Evolutionary conservation across 2,888 invertebrate species (phyloP), one percentile per base, ranked within the genome.

Genomic region (Buathra laborator): DNA sequence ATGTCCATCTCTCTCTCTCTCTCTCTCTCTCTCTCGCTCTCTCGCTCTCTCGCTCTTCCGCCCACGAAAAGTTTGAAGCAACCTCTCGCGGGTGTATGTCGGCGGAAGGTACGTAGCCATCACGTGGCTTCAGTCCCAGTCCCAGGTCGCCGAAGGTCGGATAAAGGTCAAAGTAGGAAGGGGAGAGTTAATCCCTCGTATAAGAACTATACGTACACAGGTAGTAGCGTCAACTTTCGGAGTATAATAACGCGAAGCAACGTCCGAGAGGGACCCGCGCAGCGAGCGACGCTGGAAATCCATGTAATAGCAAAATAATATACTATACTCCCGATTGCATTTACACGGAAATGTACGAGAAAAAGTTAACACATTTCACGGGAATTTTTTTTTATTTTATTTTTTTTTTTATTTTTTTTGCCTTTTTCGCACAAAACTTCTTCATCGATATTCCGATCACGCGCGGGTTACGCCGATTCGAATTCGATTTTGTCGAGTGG

Each of bases 111-210:
- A 75, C 74, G 66, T 56, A 37, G 76, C 62, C 79, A 76, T 80
- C 85, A 80, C 85, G 83, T 77, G 85, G 80, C 76, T 80, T 75
- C 80, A 51, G 12, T n/a, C 78, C 56, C 79, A 76, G 85, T n/a
- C 78, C 56, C 79, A 76, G 85, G 85, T 81, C 76, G 81, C n/a
- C 74, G 59, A 76, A 80, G 79, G 81, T 84, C 71, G 68, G 44
- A 10, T 12, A 51, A 82, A 84, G 81, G 81, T 79, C 72, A 67
- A 62, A 75, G 37, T 24, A 37, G 32, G n/a, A 16, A 62, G 37
- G 53, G 66, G 12, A 7, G 56, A 43, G 62, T 59, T 70, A 32
- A 51, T 24, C 14, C 32, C 64, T 46, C 64, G 14, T 53, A 51
- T 53, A 44, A 64, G 66, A 64, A 71, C 56, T 53, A 46, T 74